Evolutionary conservation across 2,797 vertebrate species (phyloP).

Genomic region (Rhinatrema bivittatum): DNA sequence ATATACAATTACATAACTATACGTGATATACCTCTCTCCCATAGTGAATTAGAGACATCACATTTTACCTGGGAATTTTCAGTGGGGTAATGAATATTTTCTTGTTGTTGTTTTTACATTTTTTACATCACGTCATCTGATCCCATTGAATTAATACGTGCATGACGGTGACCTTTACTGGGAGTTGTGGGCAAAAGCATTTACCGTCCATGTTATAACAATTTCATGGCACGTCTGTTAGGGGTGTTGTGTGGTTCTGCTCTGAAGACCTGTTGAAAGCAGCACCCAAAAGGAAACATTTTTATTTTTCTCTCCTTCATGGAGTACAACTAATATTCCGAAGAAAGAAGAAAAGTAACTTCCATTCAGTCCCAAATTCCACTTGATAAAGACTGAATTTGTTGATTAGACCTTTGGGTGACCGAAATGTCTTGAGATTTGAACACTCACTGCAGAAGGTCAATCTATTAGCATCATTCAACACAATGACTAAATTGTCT

Average conservation of each 20-base stretch:
- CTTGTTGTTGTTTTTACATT: too few species aligned
- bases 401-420: neutral
- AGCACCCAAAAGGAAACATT: neutral
- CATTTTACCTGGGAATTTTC: too few species aligned
- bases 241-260: accelerated
- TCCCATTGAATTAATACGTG: conserved; percentile 8
- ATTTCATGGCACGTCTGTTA: neutral
- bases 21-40: too few species aligned
- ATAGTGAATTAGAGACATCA: too few species aligned
- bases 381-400: neutral
- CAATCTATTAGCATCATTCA: conserved; percentile 2
- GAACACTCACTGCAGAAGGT: neutral
- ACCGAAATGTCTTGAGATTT: conserved; percentile 10
- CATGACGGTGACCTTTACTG: neutral
- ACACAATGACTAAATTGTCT: neutral
- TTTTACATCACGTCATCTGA: too few species aligned
- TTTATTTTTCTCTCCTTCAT: neutral
- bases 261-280: neutral
- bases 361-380: neutral
- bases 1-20: too few species aligned
- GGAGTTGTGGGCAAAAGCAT: neutral
- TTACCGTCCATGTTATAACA: neutral
- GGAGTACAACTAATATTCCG: neutral
- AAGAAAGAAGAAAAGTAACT: neutral
- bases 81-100: too few species aligned